Percentiles rank a stretch among this genome's conserved stretches.
These are phyloP conservation scores for Drosophila burlai DNA, from an alignment of 1,140 invertebrate genomes.

Conservation along the genomic window DNA sequence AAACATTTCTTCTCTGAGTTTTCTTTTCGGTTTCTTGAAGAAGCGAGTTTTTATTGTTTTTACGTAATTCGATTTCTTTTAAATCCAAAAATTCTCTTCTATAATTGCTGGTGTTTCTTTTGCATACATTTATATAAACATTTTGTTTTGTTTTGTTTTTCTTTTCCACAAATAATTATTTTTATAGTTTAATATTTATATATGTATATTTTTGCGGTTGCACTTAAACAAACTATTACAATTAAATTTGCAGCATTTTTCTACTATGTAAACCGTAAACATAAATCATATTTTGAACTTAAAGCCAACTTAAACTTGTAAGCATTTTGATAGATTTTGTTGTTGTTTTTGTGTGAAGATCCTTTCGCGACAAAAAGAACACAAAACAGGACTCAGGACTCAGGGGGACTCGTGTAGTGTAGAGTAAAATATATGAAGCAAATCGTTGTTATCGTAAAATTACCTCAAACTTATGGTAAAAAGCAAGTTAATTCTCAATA, in stretches of 20 bases:
- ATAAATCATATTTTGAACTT: conserved; percentile 80
- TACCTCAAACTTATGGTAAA: conserved; percentile 53
- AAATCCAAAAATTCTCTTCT: conserved; percentile 59
- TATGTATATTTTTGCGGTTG: conserved; percentile 65
- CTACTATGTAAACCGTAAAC: conserved; percentile 64
- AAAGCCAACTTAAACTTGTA: conserved; percentile 78
- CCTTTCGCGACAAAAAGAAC: conserved; percentile 73
- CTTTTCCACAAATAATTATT: conserved; percentile 70
- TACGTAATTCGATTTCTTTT: conserved; percentile 49
- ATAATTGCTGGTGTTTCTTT: conserved; percentile 61
- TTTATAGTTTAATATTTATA: conserved; percentile 64
- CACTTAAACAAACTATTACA: conserved; percentile 75
- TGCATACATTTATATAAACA: conserved; percentile 51
- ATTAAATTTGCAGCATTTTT: conserved; percentile 79
- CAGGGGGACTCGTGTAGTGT: conserved; percentile 4
- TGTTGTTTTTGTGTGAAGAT: conserved; percentile 50
- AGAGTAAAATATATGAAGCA: conserved; percentile 53
- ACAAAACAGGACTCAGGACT: conserved; percentile 57
- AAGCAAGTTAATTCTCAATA: conserved; percentile 57
- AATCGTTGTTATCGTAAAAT: conserved; percentile 42
- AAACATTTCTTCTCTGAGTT: conserved; percentile 12
- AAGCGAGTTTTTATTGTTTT: conserved; percentile 56
- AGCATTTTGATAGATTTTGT: conserved; percentile 59
- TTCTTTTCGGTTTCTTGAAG: conserved; percentile 35
- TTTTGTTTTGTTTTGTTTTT: conserved; percentile 16